Percentiles rank a stretch among this genome's conserved stretches.
Evolutionary conservation across 2,113 vertebrate genomes (phyloP).

Genomic region (Oncorhynchus mykiss): DNA sequence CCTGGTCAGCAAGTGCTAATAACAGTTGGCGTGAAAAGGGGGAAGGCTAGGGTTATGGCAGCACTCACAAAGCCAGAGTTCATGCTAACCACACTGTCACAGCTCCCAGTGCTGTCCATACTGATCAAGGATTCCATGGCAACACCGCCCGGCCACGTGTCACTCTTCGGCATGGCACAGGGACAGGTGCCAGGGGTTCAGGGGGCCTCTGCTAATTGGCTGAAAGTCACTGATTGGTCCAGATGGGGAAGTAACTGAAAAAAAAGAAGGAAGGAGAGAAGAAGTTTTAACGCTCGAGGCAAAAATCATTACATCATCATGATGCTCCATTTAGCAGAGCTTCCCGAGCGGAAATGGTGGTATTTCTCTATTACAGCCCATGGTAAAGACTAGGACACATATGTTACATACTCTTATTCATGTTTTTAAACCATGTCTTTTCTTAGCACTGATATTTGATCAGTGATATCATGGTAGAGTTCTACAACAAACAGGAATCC

Average conservation of each 20-base stretch:
- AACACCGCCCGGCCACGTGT: constrained; percentile 75
- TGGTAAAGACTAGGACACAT: too few relatives aligned
- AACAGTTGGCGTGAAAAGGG: neutral
- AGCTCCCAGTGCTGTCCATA: constrained; percentile 78
- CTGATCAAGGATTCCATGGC: constrained; percentile 69
- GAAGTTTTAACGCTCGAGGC: constrained; percentile 10
- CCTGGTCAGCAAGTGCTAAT: neutral
- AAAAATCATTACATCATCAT: neutral
- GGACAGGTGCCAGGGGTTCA: constrained; percentile 18
- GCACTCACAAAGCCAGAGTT: constrained; percentile 84
- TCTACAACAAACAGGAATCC: neutral
- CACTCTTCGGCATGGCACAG: constrained; percentile 80
- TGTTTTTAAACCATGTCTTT: too few relatives aligned
- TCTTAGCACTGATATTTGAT: neutral
- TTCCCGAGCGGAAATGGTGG: too few relatives aligned
- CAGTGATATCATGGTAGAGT: too few relatives aligned
- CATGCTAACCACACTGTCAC: constrained; percentile 83
- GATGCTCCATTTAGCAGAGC: neutral
- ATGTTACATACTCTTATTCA: too few relatives aligned
- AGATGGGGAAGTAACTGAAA: constrained; percentile 28
- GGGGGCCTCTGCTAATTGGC: constrained; percentile 18
- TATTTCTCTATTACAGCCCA: too few relatives aligned
- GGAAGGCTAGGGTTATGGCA: neutral
- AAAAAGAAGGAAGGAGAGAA: neutral
- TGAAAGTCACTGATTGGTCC: constrained; percentile 2